Conservation (phyloP, 2,888 invertebrate species). For the Thysanoteuthis rhombus region DNA sequence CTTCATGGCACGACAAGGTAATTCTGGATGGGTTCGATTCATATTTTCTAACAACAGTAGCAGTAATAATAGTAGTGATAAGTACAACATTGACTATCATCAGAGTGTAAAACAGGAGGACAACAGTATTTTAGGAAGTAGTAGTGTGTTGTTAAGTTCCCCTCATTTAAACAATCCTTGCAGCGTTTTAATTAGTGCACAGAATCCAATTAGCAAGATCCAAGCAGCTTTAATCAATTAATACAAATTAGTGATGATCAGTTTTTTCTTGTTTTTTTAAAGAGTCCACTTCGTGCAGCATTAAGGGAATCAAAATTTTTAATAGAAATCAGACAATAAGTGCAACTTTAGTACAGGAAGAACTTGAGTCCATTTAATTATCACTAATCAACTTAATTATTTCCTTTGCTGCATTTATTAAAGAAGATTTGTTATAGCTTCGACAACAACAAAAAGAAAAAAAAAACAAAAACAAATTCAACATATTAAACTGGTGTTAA, state of each 20-base stretch:
- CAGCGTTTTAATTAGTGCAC: constrained; percentile 27
- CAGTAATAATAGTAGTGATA: neutral
- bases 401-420: neutral
- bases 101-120: neutral
- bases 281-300: constrained; percentile 20
- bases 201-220: constrained; percentile 24
- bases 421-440: neutral
- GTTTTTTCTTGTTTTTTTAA: neutral
- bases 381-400: neutral
- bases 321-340: neutral
- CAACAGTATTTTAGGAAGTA: neutral
- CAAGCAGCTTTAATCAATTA: constrained; percentile 24
- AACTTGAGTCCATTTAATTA: neutral
- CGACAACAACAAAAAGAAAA: neutral
- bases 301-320: constrained; percentile 14
- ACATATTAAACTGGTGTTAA: neutral
- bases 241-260: neutral
- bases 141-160: neutral
- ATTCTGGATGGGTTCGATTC: neutral
- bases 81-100: neutral
- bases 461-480: neutral
- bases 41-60: no score
- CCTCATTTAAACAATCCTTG: constrained; percentile 20
- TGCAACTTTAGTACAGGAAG: neutral
- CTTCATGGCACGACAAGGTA: constrained; percentile 24